Percentiles rank a stretch among this genome's conserved stretches.
These are phyloP conservation scores for Platorchestia sp. DNA, from an alignment of 1,140 invertebrate species.

Conservation along the genomic window DNA sequence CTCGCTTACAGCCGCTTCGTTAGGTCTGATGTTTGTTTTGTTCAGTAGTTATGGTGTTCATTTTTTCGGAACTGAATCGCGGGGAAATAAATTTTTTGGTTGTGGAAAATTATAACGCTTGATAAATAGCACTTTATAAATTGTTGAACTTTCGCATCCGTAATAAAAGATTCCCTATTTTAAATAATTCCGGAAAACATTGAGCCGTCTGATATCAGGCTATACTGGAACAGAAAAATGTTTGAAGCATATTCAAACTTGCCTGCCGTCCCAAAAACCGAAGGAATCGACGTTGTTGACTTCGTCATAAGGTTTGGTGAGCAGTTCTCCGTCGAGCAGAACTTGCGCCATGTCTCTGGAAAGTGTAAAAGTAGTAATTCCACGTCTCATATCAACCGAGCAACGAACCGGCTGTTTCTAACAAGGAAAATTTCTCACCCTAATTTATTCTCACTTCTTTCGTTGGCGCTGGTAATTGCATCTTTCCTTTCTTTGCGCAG, in stretches of 20 bases:
- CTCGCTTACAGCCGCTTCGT: too few species aligned
- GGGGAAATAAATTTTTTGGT: too few species aligned
- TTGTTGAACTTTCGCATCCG: too few species aligned
- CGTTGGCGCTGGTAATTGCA: too few species aligned
- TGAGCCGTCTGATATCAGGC: not conserved
- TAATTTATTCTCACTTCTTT: not conserved
- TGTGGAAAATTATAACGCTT: too few species aligned
- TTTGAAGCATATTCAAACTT: conserved; percentile 56
- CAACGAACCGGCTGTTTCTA: not conserved
- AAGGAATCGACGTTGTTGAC: conserved; percentile 70
- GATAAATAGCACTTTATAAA: too few species aligned
- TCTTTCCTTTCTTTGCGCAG: too few species aligned
- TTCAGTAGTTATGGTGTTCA: too few species aligned
- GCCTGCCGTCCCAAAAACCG: conserved; percentile 72
- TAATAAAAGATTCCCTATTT: too few species aligned
- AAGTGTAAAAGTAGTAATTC: not conserved
- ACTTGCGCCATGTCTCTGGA: conserved; percentile 74
- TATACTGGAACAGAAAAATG: not conserved
- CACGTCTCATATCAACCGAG: not conserved
- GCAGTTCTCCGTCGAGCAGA: conserved; percentile 71
- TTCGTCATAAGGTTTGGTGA: conserved; percentile 69
- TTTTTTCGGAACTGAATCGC: not conserved
- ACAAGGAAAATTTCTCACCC: not conserved
- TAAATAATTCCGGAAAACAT: not conserved
- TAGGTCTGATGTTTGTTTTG: too few species aligned